Evolutionary conservation across 2,797 vertebrate species (phyloP), one percentile per base, ranked within the genome.

Genomic region (Sebastes kiyomatsui): DNA sequence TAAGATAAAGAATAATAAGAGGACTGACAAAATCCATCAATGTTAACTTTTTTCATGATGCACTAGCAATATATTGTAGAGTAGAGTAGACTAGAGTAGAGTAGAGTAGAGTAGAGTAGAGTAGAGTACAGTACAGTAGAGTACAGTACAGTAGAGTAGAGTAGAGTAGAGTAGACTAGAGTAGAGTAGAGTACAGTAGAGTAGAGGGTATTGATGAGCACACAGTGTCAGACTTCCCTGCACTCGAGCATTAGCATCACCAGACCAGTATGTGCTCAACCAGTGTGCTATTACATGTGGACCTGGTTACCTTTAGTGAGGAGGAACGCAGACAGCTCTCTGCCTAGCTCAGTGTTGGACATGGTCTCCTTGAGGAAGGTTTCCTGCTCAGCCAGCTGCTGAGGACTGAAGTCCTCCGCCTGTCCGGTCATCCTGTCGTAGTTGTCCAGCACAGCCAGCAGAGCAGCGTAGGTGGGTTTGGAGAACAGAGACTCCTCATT

Each of bases 361-460:
- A 97, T 95, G 56, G 93, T 85, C 85, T 94, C 92, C 20, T 28
- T 88, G 46, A 97, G 60, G 72, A 97, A 97, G 38, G 32, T 67
- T 1, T 94, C 94, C 90, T 96, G 96, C 82, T 97, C 97, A 18
- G 86, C 79, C 71, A 91, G 71, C 92, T 97, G 94, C 75, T 91
- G 73, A 13, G 87, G 2, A 4, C 65, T 90, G 76, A 95, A 93
- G 62, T 66, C n/a, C 87, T 97, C 96, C 0, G 62, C 3, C 77
- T 88, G 82, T 32, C 96, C 97, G 0, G 96, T 97, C 72, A 90
- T 81, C 79, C 91, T 89, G 6, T 92, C 23, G 84, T 97, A 97
- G 90, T 97, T 97, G 87, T 97, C 94, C 83, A 97, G 88, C 80
- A 97, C 54, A 54, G 93, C 83, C 68, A 95, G 54, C 3, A 97